Base-by-base conservation (phyloP, 1,140 invertebrate species). In the Spodoptera litura region DNA sequence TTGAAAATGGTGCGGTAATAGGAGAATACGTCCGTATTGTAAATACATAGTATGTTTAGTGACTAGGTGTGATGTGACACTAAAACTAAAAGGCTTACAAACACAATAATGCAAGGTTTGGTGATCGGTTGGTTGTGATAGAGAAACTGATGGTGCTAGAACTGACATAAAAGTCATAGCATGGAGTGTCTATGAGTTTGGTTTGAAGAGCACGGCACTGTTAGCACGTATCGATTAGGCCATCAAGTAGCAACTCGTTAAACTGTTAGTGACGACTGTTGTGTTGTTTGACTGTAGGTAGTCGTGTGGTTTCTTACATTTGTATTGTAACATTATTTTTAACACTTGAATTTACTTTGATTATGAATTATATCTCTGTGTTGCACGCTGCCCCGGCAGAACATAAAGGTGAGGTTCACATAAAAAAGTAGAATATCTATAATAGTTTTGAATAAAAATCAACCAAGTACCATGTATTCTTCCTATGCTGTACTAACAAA, bases 361-460 rank as follows among this genome's bases (percentile, higher is more conserved):
- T 93, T 91, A 89, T 93, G 92, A 91, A 88, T 86, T 80, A 86
- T 85, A 52, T 88, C 31, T 92, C 87, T 93, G 87, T 93, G 91
- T 94, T 94, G 91, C 93, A 94, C 89, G 93, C 93, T 93, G 93
- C 93, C 88, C 70, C 75, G 72, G 78, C 88, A 94, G 92, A 93
- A 93, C 83, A 66, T 94, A 93, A 94, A 94, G 93, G 93, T 94
- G 90, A 93, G 92, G 64, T 66, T 3, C 35, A 73, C 49, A 13
- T 25, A 15, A 51, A 4, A 27, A 20, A 44, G 38, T 6, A 44
- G 9, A 44, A 44, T 44, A 6, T 35, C 15, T 15, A 66, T 20
- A 44, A 61, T 5, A n/a, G n/a, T 25, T 11, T 12, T 12, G 25
- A 25, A 8, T 31, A 25, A 11, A 27, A 15, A 2, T 58, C 11